phyloP scores from a whole-genome alignment of 1,140 invertebrate species.

The Spodoptera litura region DNA sequence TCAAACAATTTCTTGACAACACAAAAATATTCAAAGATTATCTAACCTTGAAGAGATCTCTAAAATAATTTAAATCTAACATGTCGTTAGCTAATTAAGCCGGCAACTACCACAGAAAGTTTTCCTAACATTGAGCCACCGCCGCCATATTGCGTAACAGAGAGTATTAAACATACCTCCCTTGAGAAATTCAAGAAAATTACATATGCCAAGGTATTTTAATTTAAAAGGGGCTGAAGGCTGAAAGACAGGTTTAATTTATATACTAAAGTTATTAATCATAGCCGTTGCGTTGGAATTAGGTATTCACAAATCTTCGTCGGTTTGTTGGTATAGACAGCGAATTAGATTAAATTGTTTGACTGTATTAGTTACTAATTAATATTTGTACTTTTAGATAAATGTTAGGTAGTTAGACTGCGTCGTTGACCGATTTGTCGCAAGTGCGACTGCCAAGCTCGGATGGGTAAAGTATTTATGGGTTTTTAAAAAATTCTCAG shows the following conservation, averaged over 20 bases:
- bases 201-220: constrained; percentile 17
- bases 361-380: too few species aligned
- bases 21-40: too few species aligned
- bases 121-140: neutral
- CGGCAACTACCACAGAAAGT: neutral
- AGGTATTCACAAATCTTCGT: constrained; percentile 21
- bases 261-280: constrained; percentile 15
- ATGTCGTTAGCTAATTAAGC: neutral
- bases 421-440: too few species aligned
- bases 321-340: too few species aligned
- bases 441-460: too few species aligned
- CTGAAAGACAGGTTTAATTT: constrained; percentile 18
- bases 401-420: too few species aligned
- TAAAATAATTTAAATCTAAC: neutral
- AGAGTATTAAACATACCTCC: neutral
- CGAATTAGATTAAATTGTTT: too few species aligned
- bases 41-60: neutral
- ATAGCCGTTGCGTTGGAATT: neutral
- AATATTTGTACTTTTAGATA: too few species aligned
- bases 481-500: too few species aligned
- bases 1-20: too few species aligned
- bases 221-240: constrained; percentile 3
- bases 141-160: neutral
- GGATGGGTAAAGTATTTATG: too few species aligned
- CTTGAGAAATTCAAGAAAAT: constrained; percentile 29